Evolutionary conservation across 2,888 invertebrate genomes (phyloP), one percentile per base, ranked within the genome.

Genomic region (Brachynemurus nebulosus): DNA sequence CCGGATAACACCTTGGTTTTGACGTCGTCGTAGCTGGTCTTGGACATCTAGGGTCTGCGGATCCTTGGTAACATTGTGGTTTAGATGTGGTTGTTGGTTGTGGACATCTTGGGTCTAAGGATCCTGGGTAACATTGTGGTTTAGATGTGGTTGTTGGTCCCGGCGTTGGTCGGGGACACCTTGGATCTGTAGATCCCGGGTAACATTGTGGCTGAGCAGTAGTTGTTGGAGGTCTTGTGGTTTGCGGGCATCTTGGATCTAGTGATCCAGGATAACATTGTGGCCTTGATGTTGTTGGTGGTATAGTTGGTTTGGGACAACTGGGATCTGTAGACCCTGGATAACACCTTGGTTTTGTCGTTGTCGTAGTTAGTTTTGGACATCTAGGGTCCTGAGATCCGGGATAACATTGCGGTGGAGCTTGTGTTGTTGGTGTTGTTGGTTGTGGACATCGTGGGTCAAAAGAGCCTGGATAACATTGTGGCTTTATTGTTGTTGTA

Each of bases 61-160:
- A 60, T 23, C 61, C 64, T 23, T 52, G 36, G 49, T 54, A 25
- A 40, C 52, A 20, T 4, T 38, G 50, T 54, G 51, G 25, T 18
- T 44, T 37, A 2, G 50, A 48, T 2, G 42, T 20, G 6, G 45
- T 40, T 1, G 51, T 50, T 4, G 61, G 56, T 50, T 37, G 56
- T 1, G 61, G 57, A 43, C 65, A 66, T 16, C 62, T 53, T 0
- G 64, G 61, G 43, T 65, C 65, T 2, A 6, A 54, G 4, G 54
- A 56, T 2, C 61, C 64, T 4, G 60, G 60, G 44, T 56, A 60
- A 42, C 62, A 62, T 1, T 47, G 50, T 5, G 56, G 50, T n/a
- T 54, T 53, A n/a, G 47, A 48, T 23, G 21, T 66, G 65, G 51
- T 68, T 65, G 50, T 68, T 62, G 50, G 56, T 42, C 48, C 51